A percentile compares a stretch with the other conserved stretches of the same genome.
These are phyloP conservation scores for Euzetes globulus DNA, from an alignment of 2,888 invertebrate species.

Conservation along the genomic window DNA sequence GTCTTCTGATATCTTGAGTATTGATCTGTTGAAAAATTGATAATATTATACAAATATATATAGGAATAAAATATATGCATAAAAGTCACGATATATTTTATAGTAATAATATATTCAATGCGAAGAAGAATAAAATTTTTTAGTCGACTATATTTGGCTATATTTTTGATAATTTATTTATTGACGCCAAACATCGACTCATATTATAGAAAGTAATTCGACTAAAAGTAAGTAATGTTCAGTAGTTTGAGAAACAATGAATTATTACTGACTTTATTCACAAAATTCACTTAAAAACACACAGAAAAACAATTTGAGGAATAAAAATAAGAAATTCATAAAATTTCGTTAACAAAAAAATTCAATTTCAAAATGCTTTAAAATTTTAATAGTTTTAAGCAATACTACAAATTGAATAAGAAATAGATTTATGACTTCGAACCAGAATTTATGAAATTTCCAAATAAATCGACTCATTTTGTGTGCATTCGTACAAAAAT, in stretches of 20 bases:
- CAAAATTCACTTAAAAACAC: not conserved
- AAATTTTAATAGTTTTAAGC: not conserved
- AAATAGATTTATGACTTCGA: not conserved
- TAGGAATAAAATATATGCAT: conserved; percentile 19
- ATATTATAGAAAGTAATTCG: not conserved
- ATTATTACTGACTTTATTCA: not conserved
- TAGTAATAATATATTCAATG: conserved; percentile 18
- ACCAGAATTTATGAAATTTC: not conserved
- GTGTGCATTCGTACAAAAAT: not conserved
- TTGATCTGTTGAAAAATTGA: conserved; percentile 1
- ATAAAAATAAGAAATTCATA: not conserved
- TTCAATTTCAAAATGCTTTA: not conserved
- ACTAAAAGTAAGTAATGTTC: conserved; percentile 4
- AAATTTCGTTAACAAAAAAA: not conserved
- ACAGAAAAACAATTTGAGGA: not conserved
- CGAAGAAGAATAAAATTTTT: not conserved
- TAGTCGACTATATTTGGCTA: not conserved
- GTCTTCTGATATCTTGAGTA: not conserved
- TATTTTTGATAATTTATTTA: not conserved
- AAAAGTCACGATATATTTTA: conserved; percentile 19
- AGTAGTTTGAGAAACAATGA: not conserved
- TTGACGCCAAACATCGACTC: not conserved
- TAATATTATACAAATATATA: conserved; percentile 8
- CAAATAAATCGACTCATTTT: not conserved
- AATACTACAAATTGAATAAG: not conserved